A percentile compares a stretch with the other conserved stretches of the same genome.
Evolutionary conservation across 1,140 invertebrate species (phyloP).

Genomic region (Ceratina calcarata): DNA sequence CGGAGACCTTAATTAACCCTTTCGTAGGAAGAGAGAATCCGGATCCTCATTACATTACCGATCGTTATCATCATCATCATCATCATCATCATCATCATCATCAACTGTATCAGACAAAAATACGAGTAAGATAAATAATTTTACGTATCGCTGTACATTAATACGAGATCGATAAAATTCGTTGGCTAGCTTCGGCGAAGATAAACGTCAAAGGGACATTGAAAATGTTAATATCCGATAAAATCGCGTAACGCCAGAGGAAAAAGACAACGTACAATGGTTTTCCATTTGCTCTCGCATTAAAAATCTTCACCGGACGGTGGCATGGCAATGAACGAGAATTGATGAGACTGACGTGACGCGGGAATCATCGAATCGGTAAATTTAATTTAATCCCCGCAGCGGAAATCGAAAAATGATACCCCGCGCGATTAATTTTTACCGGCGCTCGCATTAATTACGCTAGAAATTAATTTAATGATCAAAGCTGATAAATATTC

Average conservation of each 20-base stretch:
- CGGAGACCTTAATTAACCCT: background rate
- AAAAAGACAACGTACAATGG: background rate
- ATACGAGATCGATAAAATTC: too few species aligned
- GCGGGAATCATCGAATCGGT: constrained; percentile 4
- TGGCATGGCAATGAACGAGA: background rate
- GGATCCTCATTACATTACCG: too few species aligned
- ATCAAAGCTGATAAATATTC: too few species aligned
- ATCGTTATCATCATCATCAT: too few species aligned
- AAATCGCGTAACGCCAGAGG: background rate
- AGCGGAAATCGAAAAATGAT: constrained; percentile 25
- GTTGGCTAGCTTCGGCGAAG: too few species aligned
- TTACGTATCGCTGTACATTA: too few species aligned
- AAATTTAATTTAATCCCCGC: constrained; percentile 22
- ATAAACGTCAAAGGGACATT: background rate
- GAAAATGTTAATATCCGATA: background rate
- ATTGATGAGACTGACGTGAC: constrained; percentile 19
- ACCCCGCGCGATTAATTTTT: constrained; percentile 27
- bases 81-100: too few species aligned
- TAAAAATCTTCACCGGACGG: constrained; percentile 1
- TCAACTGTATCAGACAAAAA: too few species aligned
- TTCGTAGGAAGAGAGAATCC: too few species aligned
- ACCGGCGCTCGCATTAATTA: constrained; percentile 12
- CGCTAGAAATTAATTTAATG: constrained; percentile 18
- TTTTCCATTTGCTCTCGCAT: constrained; percentile 8
- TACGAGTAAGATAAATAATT: background rate